Conservation (phyloP, 2,113 vertebrate species). For the Platichthys flesus region DNA sequence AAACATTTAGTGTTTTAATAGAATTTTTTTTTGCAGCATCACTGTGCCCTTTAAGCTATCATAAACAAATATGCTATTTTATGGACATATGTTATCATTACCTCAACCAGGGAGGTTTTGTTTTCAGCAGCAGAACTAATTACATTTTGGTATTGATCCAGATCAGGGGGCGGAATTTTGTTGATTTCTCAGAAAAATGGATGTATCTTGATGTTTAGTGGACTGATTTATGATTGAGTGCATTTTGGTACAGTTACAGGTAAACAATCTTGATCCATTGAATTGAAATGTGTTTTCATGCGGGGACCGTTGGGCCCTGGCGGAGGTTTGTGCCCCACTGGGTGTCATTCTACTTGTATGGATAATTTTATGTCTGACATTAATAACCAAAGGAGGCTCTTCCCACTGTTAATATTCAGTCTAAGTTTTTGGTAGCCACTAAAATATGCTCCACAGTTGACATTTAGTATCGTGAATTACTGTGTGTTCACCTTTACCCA, state of each 20-base stretch:
- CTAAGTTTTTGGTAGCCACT: neutral
- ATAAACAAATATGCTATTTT: slow-evolving; percentile 14
- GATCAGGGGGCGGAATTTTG: too few relatives aligned
- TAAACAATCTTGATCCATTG: too few relatives aligned
- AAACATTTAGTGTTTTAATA: neutral
- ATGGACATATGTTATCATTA: too few relatives aligned
- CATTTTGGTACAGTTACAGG: too few relatives aligned
- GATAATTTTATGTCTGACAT: neutral
- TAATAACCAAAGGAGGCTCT: neutral
- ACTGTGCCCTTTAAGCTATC: neutral
- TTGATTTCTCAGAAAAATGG: too few relatives aligned
- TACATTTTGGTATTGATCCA: too few relatives aligned
- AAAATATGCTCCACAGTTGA: neutral
- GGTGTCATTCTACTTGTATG: neutral
- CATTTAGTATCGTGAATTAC: slow-evolving; percentile 7
- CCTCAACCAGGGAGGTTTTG: too few relatives aligned
- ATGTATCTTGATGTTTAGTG: too few relatives aligned
- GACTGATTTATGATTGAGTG: too few relatives aligned
- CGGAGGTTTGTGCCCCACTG: neutral
- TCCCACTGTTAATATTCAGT: neutral
- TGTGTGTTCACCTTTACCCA: slow-evolving; percentile 25
- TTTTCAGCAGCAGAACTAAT: too few relatives aligned
- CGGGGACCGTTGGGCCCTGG: too few relatives aligned
- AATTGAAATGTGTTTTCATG: too few relatives aligned
- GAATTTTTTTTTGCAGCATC: neutral